Percentiles rank a stretch among this genome's conserved stretches.
phyloP scores from a whole-genome alignment of 2,888 invertebrate species.

The Isotomurus palustris region DNA sequence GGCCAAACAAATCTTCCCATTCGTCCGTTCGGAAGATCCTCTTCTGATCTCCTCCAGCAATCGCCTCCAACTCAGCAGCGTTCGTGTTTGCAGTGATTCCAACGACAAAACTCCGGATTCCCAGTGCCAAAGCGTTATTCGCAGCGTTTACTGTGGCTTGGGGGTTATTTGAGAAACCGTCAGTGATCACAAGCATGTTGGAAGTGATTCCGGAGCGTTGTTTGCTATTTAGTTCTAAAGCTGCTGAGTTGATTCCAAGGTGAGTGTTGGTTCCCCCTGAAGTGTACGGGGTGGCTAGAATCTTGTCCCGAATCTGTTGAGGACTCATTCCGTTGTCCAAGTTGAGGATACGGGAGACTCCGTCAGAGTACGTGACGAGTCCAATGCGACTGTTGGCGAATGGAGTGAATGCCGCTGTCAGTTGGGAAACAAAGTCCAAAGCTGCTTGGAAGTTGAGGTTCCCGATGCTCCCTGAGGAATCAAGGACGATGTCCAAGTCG shows the following conservation, averaged over 20 bases:
- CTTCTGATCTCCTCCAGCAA: not conserved
- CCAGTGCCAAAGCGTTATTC: not conserved
- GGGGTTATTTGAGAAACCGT: not conserved
- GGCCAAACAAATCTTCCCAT: not conserved
- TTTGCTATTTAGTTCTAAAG: not conserved
- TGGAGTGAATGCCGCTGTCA: not conserved
- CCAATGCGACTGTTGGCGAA: not conserved
- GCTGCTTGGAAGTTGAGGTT: not conserved
- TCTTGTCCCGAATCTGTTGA: not conserved
- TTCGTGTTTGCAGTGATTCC: not conserved
- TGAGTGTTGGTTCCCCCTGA: not conserved
- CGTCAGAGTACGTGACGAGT: not conserved
- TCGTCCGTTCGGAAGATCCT: not conserved
- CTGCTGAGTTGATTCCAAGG: not conserved
- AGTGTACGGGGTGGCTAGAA: not conserved
- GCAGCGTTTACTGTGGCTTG: not conserved
- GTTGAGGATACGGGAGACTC: not conserved
- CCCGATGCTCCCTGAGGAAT: conserved; percentile 7
- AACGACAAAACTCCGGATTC: not conserved
- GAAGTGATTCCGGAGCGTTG: not conserved
- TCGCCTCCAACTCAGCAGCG: not conserved
- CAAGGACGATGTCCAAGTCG: conserved; percentile 1
- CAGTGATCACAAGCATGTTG: not conserved
- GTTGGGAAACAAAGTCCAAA: not conserved
- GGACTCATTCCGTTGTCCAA: not conserved